phyloP scores from a whole-genome alignment of 2,797 vertebrate genomes.

The Nyctalus aviator region DNA sequence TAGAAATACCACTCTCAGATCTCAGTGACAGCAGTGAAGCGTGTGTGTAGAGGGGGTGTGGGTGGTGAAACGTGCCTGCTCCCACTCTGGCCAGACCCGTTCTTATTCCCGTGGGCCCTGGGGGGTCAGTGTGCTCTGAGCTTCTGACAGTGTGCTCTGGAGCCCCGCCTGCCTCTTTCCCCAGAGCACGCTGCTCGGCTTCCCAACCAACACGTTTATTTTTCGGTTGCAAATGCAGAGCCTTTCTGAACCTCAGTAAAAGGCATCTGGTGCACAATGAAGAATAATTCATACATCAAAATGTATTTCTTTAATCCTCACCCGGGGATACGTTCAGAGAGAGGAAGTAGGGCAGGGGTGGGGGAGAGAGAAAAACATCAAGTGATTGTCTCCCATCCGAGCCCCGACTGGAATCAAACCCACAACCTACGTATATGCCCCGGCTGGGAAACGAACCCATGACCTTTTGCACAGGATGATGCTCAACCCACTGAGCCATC shows the following conservation, averaged over 20 bases:
- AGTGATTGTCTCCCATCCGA: not conserved
- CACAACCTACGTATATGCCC: not conserved
- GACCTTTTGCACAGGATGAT: not conserved
- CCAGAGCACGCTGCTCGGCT: not conserved
- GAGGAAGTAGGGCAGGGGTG: not conserved
- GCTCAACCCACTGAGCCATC: not conserved
- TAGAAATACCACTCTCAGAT: not conserved
- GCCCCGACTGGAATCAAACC: not conserved
- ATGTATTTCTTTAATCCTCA: not conserved
- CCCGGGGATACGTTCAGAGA: not conserved
- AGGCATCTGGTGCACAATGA: not conserved
- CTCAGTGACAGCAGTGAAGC: not conserved
- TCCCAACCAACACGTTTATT: not conserved
- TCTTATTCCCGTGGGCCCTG: not conserved
- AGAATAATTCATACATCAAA: slow-evolving; percentile 1
- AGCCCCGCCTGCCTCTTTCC: not conserved
- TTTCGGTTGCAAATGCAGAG: not conserved
- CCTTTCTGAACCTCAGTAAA: not conserved
- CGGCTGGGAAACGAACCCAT: not conserved
- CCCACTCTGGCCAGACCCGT: not conserved
- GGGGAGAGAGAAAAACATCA: not conserved
- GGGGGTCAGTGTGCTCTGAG: not conserved
- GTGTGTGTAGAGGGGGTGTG: not conserved
- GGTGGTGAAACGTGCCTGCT: not conserved
- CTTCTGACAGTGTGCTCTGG: not conserved